Conservation (phyloP, 2,797 vertebrate species). For the Selene dorsalis region DNA sequence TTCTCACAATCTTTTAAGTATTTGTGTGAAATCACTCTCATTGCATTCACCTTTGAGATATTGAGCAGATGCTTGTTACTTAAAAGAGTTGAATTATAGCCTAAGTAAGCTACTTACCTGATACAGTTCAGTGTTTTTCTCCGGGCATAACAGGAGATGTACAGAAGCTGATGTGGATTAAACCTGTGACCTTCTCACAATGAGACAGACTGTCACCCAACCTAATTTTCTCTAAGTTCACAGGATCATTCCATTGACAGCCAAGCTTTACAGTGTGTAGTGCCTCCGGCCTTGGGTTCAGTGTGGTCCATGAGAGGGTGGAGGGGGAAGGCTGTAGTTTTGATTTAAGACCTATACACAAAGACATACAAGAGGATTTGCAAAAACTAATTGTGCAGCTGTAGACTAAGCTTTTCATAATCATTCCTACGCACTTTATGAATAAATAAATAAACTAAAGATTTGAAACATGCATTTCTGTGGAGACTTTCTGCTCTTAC, state of each 20-base stretch:
- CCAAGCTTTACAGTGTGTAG: slow-evolving; percentile 10
- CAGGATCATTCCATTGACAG: slow-evolving; percentile 45
- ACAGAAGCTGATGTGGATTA: slow-evolving; percentile 38
- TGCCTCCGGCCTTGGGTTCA: slow-evolving; percentile 19
- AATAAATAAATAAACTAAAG: neutral
- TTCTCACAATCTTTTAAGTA: slow-evolving; percentile 3
- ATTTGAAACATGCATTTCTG: neutral
- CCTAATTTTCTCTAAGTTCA: slow-evolving; percentile 53
- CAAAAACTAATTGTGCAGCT: neutral
- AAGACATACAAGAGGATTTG: neutral
- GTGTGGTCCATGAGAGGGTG: slow-evolving; percentile 10
- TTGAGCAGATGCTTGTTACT: slow-evolving; percentile 22
- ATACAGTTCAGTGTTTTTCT: slow-evolving; percentile 26
- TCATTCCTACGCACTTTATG: neutral
- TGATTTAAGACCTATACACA: slow-evolving; percentile 5
- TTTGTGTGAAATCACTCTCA: slow-evolving; percentile 4
- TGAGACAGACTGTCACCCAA: slow-evolving; percentile 37
- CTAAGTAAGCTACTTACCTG: slow-evolving; percentile 11
- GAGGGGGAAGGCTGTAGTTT: neutral
- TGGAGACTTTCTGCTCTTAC: neutral
- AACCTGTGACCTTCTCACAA: slow-evolving; percentile 51
- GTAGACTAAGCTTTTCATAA: neutral
- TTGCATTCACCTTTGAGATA: slow-evolving; percentile 27
- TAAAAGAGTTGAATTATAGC: slow-evolving; percentile 10
- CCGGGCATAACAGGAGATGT: slow-evolving; percentile 23